Conservation (phyloP, 2,113 vertebrate genomes). For the Odontophorus gujanensis region DNA sequence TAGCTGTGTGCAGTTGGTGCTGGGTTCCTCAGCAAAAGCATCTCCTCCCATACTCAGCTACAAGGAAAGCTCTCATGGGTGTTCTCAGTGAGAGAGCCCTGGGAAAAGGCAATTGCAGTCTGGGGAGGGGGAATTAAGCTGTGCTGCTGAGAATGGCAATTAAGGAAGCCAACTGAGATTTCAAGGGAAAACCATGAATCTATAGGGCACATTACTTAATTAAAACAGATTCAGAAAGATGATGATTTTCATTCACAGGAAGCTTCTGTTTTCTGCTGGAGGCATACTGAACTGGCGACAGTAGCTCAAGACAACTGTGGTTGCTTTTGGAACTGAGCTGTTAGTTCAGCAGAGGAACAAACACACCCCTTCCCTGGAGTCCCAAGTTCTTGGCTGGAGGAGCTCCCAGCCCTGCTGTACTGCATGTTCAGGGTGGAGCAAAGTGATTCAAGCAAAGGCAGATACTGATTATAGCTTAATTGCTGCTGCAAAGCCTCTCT, state of each 20-base stretch:
- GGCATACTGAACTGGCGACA: slow-evolving; percentile 12
- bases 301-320: slow-evolving; percentile 48
- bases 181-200: slow-evolving; percentile 36
- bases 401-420: slow-evolving; percentile 53
- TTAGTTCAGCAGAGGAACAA: slow-evolving; percentile 57
- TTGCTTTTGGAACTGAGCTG: slow-evolving; percentile 60
- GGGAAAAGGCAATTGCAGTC: slow-evolving; percentile 41
- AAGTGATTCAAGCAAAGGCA: slow-evolving; percentile 64
- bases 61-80: neutral
- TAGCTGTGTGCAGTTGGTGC: neutral
- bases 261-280: slow-evolving; percentile 45
- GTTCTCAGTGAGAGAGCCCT: neutral
- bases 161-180: slow-evolving; percentile 44
- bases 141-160: slow-evolving; percentile 19
- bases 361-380: slow-evolving; percentile 71
- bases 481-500: neutral
- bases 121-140: neutral
- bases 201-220: slow-evolving; percentile 48
- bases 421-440: slow-evolving; percentile 65
- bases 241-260: slow-evolving; percentile 28
- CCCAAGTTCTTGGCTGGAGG: slow-evolving; percentile 62
- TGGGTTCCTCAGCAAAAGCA: neutral
- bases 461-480: slow-evolving; percentile 57
- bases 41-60: neutral
- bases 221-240: slow-evolving; percentile 52